These are phyloP conservation scores for Tragopan temminckii DNA, from an alignment of 2,797 vertebrate species.

Conservation along the genomic window DNA sequence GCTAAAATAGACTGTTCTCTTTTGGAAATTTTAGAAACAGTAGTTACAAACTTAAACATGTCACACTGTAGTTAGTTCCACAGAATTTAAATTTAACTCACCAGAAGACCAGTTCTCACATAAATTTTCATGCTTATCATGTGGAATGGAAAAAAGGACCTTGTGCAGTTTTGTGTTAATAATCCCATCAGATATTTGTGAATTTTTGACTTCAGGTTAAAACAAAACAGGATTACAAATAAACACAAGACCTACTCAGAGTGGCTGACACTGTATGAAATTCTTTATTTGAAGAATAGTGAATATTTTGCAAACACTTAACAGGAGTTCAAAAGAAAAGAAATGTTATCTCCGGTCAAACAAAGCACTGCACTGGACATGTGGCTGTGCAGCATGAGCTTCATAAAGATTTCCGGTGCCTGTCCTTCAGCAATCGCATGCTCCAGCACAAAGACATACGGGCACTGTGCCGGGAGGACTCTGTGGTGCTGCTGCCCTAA, in stretches of 20 bases:
- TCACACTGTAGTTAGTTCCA: background rate
- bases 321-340: background rate
- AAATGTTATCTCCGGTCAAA: background rate
- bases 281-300: background rate
- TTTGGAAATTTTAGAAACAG: background rate
- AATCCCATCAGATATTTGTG: background rate
- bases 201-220: background rate
- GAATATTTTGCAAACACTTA: background rate
- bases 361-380: background rate
- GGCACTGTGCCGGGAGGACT: accelerated
- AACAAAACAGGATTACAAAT: background rate
- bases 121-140: background rate
- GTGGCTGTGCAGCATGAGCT: background rate
- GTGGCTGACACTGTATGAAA: background rate
- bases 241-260: background rate
- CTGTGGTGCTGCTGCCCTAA: background rate
- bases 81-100: background rate
- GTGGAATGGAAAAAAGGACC: background rate
- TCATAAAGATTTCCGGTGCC: background rate
- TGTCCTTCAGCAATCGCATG: accelerated
- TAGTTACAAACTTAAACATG: background rate
- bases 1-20: background rate
- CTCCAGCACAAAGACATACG: background rate
- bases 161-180: background rate
- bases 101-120: background rate